Evolutionary conservation across 1,140 invertebrate species (phyloP).

Genomic region (Eufriesea mexicana): DNA sequence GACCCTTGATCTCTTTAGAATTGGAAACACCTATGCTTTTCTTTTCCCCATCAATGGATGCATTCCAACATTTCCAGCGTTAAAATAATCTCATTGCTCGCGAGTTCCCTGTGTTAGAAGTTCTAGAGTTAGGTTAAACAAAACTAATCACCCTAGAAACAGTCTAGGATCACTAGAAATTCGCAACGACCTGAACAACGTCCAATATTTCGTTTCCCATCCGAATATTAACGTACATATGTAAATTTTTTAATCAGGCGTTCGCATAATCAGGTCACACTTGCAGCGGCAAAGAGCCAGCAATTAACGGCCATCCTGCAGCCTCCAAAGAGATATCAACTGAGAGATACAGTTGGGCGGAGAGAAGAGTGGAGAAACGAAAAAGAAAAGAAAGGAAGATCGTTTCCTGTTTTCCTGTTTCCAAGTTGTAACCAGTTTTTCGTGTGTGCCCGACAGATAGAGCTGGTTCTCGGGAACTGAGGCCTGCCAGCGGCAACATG

Average conservation of each 20-base stretch:
- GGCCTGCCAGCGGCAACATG: neutral
- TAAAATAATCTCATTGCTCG: no score
- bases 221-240: neutral
- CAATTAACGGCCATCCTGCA: no score
- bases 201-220: neutral
- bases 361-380: neutral
- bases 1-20: no score
- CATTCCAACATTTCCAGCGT: no score
- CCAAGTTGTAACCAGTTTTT: neutral
- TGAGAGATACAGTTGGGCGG: no score
- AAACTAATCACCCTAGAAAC: neutral
- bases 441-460: conserved; percentile 34
- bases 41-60: no score
- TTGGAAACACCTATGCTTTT: no score
- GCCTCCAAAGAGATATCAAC: no score
- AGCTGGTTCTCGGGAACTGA: neutral
- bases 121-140: neutral
- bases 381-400: neutral
- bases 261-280: neutral
- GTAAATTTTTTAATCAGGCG: neutral
- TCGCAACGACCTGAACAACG: neutral
- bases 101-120: neutral
- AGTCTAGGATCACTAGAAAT: neutral
- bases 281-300: no score
- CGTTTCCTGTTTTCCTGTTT: no score